Conservation (phyloP, 2,888 invertebrate species). For the Monopis laevigella region DNA sequence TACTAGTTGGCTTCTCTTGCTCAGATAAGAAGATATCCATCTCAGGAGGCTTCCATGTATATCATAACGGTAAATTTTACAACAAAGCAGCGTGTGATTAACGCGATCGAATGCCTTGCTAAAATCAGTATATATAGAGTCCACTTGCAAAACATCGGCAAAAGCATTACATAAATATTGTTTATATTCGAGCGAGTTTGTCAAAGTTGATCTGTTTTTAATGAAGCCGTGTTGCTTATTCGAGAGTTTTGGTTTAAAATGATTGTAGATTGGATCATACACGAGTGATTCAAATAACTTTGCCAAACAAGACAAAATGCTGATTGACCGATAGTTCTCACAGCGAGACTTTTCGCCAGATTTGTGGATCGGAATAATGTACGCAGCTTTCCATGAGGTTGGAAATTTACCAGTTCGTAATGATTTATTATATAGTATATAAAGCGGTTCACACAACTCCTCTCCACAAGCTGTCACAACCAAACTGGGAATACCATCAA, state of each 20-base stretch:
- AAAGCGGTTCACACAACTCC: neutral
- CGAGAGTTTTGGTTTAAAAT: constrained; percentile 13
- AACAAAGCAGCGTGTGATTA: too few relatives aligned
- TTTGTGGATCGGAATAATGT: constrained; percentile 12
- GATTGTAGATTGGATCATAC: constrained; percentile 10
- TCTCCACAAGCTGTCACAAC: neutral
- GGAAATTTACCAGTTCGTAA: neutral
- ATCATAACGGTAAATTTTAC: too few relatives aligned
- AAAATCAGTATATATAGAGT: too few relatives aligned
- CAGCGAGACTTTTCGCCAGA: constrained; percentile 8
- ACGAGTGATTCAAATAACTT: constrained; percentile 13
- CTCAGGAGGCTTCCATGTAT: too few relatives aligned
- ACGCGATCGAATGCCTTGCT: too few relatives aligned
- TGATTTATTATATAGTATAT: neutral
- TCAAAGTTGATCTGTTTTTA: constrained; percentile 16
- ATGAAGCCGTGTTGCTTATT: constrained; percentile 16
- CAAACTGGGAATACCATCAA: neutral
- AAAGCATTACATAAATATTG: constrained; percentile 9
- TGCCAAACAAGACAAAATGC: constrained; percentile 11
- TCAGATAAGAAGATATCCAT: too few relatives aligned
- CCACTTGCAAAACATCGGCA: too few relatives aligned
- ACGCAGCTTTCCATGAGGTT: neutral
- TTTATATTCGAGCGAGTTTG: constrained; percentile 17
- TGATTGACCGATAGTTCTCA: constrained; percentile 13
- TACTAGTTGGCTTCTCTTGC: too few relatives aligned